Conservation (phyloP, 2,797 vertebrate species). For the Sylvia borin region DNA sequence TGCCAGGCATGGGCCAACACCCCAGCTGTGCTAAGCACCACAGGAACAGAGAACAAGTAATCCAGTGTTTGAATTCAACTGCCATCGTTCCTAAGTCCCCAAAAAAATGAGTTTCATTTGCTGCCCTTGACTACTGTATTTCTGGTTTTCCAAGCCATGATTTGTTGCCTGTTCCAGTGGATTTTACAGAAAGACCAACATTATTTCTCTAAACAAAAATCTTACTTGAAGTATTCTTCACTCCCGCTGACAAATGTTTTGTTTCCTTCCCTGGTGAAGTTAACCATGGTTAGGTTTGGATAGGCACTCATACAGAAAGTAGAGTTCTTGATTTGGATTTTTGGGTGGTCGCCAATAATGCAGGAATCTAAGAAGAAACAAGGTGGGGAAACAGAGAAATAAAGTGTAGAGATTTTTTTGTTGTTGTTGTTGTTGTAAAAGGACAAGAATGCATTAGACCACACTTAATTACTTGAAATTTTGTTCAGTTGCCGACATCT, state of each 20-base stretch:
- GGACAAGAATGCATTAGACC: neutral
- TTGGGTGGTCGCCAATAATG: constrained; percentile 87
- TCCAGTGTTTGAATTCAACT: neutral
- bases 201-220: neutral
- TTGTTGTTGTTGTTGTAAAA: neutral
- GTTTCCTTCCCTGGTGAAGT: constrained; percentile 88
- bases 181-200: neutral
- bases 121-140: neutral
- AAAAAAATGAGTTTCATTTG: neutral
- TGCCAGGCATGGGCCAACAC: neutral
- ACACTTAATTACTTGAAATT: neutral
- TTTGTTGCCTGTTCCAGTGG: neutral
- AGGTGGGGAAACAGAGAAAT: neutral
- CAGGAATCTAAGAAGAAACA: constrained; percentile 85
- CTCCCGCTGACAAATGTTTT: constrained; percentile 96
- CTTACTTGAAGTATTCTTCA: constrained; percentile 99
- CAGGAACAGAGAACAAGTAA: neutral
- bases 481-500: neutral
- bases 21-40: constrained; percentile 1
- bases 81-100: neutral
- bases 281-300: constrained; percentile 87
- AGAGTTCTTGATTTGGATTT: constrained; percentile 90
- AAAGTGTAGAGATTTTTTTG: neutral
- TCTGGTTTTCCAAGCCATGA: neutral
- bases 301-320: constrained; percentile 93